A percentile compares a stretch with the other conserved stretches of the same genome.
Conservation (phyloP, 2,888 invertebrate species). For the Coelinius sp. region DNA sequence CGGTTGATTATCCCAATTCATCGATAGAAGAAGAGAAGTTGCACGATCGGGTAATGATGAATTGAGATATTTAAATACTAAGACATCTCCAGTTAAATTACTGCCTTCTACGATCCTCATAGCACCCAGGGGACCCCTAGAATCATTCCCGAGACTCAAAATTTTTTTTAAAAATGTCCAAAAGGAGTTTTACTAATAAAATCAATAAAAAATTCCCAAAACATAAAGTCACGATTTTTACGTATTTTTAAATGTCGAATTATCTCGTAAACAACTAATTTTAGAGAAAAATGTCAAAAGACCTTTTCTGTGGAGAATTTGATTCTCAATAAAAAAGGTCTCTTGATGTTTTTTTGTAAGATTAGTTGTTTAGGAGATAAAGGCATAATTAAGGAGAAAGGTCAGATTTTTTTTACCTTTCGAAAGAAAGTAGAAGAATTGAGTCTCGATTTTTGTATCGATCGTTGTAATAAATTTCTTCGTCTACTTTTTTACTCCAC, state of each 20-base stretch:
- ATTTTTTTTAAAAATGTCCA: neutral
- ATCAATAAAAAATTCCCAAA: neutral
- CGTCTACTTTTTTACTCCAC: conserved; percentile 75
- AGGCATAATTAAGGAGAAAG: too few relatives aligned
- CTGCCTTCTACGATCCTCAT: conserved; percentile 73
- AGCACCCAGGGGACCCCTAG: conserved; percentile 75
- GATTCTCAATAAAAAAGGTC: too few relatives aligned
- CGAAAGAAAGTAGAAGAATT: conserved; percentile 75
- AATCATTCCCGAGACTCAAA: conserved; percentile 33
- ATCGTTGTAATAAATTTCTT: conserved; percentile 65
- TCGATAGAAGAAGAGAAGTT: conserved; percentile 76
- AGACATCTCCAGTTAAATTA: conserved; percentile 74
- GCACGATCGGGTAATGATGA: conserved; percentile 79
- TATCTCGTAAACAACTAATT: too few relatives aligned
- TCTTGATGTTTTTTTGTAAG: too few relatives aligned
- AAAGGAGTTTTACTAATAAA: conserved; percentile 10
- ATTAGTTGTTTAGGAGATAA: too few relatives aligned
- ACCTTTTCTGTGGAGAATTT: too few relatives aligned
- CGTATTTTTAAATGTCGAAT: too few relatives aligned
- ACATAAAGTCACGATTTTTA: neutral
- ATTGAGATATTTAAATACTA: conserved; percentile 78
- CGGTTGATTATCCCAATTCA: conserved; percentile 87
- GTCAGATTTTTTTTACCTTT: conserved; percentile 67
- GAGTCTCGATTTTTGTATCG: conserved; percentile 72
- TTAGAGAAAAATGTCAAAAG: too few relatives aligned